These are phyloP conservation scores for Psophia crepitans DNA, from an alignment of 2,113 vertebrate species.

Conservation along the genomic window DNA sequence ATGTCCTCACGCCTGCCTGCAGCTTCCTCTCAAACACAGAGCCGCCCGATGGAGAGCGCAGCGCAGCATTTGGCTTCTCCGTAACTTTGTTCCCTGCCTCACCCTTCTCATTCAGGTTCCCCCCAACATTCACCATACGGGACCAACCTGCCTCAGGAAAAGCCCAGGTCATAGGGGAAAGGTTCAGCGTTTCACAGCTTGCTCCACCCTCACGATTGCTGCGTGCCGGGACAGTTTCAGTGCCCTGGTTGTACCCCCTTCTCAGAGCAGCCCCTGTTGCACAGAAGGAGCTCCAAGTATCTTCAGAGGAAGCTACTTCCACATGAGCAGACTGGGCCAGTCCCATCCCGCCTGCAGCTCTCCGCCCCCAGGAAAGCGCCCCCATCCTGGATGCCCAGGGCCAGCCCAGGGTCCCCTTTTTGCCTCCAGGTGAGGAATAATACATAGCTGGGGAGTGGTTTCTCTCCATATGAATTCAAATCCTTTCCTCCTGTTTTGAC, in stretches of 20 bases:
- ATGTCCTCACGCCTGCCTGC: background rate
- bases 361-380: background rate
- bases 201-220: fast-evolving
- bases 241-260: background rate
- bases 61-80: background rate
- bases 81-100: background rate
- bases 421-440: background rate
- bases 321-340: background rate
- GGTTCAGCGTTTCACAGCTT: background rate
- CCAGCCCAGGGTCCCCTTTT: background rate
- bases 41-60: fast-evolving
- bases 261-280: background rate
- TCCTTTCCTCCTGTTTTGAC: background rate
- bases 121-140: fast-evolving
- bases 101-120: background rate
- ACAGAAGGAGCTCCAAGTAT: background rate
- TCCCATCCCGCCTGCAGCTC: background rate
- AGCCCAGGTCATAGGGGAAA: background rate
- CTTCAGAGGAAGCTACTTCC: background rate
- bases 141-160: background rate
- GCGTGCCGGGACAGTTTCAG: background rate
- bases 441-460: background rate
- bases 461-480: background rate
- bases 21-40: background rate
- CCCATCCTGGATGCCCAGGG: background rate